These are phyloP conservation scores for Bujurquina vittata DNA, from an alignment of 2,113 vertebrate species.

Conservation along the genomic window DNA sequence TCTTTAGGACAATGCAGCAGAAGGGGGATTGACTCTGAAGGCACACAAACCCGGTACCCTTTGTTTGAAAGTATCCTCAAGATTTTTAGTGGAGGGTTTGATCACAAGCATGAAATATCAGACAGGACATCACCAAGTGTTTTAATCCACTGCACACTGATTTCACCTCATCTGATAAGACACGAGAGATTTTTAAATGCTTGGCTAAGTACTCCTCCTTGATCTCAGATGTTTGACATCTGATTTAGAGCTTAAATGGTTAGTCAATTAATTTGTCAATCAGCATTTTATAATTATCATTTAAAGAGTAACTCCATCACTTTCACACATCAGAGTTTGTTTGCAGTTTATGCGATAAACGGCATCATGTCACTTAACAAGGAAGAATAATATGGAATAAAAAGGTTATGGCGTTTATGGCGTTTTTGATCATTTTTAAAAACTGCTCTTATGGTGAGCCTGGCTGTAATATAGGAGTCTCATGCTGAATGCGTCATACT, in stretches of 20 bases:
- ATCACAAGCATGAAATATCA: constrained; percentile 15
- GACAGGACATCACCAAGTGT: not conserved
- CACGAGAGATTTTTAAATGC: constrained; percentile 6
- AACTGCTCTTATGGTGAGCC: not conserved
- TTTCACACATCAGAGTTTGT: not conserved
- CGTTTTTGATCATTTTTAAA: not conserved
- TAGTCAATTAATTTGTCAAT: constrained; percentile 7
- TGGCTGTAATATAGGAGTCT: not conserved
- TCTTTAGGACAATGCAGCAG: constrained; percentile 43
- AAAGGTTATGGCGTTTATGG: not conserved
- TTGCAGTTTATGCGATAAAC: not conserved
- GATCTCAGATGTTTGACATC: not conserved
- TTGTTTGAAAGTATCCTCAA: constrained; percentile 12
- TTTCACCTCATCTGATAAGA: constrained; percentile 1
- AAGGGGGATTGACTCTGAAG: constrained; percentile 44
- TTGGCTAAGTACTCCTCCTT: not conserved
- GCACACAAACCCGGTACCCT: constrained; percentile 26
- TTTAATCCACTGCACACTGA: constrained; percentile 28
- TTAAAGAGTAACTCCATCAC: not conserved
- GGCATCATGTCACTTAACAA: not conserved
- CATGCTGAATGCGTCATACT: not conserved
- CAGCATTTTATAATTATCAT: not conserved
- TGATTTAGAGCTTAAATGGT: not conserved
- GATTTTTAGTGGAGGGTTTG: not conserved
- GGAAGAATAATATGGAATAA: not conserved